Conservation (phyloP, 2,113 vertebrate species). For the Ctenodactylus gundi region DNA sequence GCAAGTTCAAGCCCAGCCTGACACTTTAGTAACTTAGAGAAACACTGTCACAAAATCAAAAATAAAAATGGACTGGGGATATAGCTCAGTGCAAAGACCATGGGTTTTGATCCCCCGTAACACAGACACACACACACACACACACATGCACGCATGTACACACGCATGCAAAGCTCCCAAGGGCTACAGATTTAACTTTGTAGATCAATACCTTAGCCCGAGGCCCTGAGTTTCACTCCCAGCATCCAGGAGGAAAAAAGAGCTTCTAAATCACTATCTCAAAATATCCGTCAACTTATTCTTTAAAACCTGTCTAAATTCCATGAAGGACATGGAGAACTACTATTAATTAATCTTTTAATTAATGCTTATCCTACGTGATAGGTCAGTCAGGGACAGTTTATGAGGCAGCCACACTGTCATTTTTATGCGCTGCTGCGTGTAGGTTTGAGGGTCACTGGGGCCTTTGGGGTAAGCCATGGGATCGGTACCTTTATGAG, state of each 20-base stretch:
- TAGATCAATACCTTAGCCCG: no score
- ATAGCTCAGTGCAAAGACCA: no score
- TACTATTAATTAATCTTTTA: constrained; percentile 45
- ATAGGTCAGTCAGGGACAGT: not conserved
- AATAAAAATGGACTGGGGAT: no score
- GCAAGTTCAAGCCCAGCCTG: not conserved
- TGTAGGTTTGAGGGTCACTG: constrained; percentile 7
- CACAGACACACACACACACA: no score
- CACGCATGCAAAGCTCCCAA: no score
- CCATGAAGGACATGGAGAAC: not conserved
- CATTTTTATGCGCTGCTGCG: not conserved
- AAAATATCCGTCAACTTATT: constrained; percentile 22
- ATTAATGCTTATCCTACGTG: constrained; percentile 25
- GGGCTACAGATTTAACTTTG: no score
- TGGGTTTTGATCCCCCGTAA: no score
- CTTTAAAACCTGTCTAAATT: constrained; percentile 18
- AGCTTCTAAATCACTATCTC: not conserved
- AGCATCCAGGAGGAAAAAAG: not conserved
- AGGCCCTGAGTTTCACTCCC: not conserved
- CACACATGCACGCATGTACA: no score
- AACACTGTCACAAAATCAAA: not conserved
- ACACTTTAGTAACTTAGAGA: not conserved
- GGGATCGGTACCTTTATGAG: not conserved
- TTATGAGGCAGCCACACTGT: not conserved
- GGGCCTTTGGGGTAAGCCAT: not conserved